Evolutionary conservation across 2,797 vertebrate genomes (phyloP).

Genomic region (Hypotaenidia philippensis): DNA sequence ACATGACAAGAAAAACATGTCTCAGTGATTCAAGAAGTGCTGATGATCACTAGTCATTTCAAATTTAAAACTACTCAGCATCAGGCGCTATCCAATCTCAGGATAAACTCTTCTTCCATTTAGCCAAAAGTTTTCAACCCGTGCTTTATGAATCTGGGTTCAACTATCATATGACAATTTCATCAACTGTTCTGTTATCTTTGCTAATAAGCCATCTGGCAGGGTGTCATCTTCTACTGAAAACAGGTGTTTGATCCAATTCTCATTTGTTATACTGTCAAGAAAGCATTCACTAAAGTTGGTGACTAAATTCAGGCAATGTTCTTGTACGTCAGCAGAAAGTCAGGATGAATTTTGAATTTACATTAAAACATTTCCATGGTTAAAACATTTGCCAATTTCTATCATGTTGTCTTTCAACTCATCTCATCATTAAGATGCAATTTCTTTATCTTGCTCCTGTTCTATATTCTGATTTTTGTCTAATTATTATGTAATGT

Average conservation of each 20-base stretch:
- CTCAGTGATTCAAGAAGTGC: not conserved
- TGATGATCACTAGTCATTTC: not conserved
- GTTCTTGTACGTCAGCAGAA: conserved; percentile 35
- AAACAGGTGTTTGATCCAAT: conserved; percentile 63
- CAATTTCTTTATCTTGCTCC: conserved; percentile 36
- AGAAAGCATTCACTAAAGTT: conserved; percentile 25
- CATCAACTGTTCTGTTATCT: conserved; percentile 51
- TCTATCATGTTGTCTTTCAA: not conserved
- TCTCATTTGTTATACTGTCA: conserved; percentile 61
- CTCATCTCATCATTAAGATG: not conserved
- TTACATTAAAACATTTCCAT: conserved; percentile 17
- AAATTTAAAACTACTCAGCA: not conserved
- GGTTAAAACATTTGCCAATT: conserved; percentile 14
- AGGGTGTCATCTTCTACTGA: conserved; percentile 60
- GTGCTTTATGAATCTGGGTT: conserved; percentile 40
- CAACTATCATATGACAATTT: conserved; percentile 41
- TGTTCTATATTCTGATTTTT: conserved; percentile 47
- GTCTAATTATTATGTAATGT: not conserved
- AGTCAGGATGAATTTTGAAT: conserved; percentile 40
- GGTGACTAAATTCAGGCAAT: conserved; percentile 35
- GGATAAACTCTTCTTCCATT: not conserved
- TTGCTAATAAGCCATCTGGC: conserved; percentile 74
- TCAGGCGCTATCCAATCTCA: not conserved
- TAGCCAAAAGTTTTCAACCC: conserved; percentile 2
- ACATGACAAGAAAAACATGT: not conserved